These are phyloP conservation scores for Tragulus kanchil DNA, from an alignment of 2,113 vertebrate species.

Conservation along the genomic window DNA sequence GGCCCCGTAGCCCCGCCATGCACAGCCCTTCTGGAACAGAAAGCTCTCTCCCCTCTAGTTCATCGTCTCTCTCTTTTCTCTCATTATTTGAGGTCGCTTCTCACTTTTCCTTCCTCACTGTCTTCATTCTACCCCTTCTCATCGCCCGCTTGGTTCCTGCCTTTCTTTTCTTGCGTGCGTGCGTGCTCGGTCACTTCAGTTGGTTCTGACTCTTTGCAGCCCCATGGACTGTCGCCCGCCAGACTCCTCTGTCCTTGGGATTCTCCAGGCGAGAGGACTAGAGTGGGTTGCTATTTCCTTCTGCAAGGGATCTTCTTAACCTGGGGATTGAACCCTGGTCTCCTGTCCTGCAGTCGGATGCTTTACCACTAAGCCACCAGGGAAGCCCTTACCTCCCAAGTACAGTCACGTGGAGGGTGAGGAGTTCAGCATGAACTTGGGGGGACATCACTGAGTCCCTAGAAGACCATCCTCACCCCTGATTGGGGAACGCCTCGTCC, in stretches of 20 bases:
- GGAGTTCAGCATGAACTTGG: background rate
- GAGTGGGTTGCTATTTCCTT: background rate
- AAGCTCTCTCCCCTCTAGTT: no score
- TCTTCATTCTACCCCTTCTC: background rate
- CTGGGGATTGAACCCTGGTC: background rate
- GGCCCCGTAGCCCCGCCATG: rapidly evolving
- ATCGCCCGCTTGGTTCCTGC: background rate
- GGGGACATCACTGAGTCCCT: background rate
- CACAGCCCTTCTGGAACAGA: background rate
- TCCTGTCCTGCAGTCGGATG: background rate
- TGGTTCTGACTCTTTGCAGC: background rate
- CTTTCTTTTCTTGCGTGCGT: no score
- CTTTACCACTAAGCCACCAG: background rate
- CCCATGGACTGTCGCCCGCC: background rate
- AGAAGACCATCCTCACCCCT: background rate
- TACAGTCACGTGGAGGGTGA: background rate
- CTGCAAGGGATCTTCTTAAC: background rate
- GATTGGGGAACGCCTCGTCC: rapidly evolving
- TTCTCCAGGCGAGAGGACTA: background rate
- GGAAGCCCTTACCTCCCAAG: background rate
- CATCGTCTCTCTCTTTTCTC: background rate
- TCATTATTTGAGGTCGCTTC: background rate
- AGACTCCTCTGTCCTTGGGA: background rate
- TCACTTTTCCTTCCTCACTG: background rate
- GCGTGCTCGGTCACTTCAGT: background rate